These are phyloP conservation scores for Seira musarum DNA, from an alignment of 2,888 invertebrate genomes.

Conservation along the genomic window DNA sequence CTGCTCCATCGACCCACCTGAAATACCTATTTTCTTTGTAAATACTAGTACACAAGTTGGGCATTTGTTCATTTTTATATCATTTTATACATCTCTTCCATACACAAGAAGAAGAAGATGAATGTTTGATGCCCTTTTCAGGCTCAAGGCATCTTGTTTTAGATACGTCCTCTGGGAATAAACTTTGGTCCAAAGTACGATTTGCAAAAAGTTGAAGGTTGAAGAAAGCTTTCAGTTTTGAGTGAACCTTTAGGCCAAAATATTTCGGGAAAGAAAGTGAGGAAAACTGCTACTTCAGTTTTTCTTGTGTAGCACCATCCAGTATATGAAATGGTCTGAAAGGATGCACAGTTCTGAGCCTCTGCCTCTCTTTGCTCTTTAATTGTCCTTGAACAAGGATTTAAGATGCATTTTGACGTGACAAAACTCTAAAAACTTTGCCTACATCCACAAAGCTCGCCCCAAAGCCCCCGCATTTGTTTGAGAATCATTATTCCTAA, in stretches of 20 bases:
- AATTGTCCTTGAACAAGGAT: neutral
- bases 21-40: neutral
- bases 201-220: neutral
- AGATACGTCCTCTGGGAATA: neutral
- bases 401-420: neutral
- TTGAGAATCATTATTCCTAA: neutral
- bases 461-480: neutral
- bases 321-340: neutral
- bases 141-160: neutral
- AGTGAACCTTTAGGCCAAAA: neutral
- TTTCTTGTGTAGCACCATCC: too few species aligned
- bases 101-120: too few species aligned
- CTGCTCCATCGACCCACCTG: neutral
- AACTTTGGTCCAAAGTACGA: neutral
- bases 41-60: neutral
- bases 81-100: neutral
- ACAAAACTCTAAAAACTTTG: neutral
- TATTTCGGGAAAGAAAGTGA: too few species aligned
- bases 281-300: too few species aligned
- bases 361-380: neutral
- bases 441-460: neutral
- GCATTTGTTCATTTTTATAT: neutral
- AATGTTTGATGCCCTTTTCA: neutral
- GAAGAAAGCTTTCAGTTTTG: neutral
- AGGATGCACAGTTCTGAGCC: neutral